phyloP scores from a whole-genome alignment of 2,113 vertebrate genomes.

The Oncorhynchus kisutch region DNA sequence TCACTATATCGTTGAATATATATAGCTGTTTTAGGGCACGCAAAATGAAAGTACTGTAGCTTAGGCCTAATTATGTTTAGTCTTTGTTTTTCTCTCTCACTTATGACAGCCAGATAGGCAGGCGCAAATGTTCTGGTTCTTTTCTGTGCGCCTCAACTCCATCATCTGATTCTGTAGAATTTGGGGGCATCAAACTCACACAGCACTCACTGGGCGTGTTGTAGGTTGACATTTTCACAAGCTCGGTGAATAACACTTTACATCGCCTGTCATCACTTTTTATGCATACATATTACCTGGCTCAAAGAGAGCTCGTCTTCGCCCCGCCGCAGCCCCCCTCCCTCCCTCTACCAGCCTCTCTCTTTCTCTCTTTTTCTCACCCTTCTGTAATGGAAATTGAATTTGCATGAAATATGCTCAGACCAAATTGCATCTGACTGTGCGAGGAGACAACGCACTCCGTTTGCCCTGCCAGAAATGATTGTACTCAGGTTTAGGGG shows the following conservation, averaged over 20 bases:
- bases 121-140: no score
- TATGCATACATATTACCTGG: slow-evolving; percentile 67
- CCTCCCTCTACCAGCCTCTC: neutral
- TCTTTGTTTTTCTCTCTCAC: no score
- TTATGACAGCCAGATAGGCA: no score
- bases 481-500: slow-evolving; percentile 65
- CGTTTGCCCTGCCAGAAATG: slow-evolving; percentile 69
- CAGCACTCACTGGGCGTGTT: slow-evolving; percentile 32
- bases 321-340: neutral
- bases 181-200: no score
- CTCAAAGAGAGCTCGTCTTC: slow-evolving; percentile 24
- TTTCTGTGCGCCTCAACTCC: no score
- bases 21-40: no score
- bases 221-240: slow-evolving; percentile 65
- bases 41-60: no score
- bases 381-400: slow-evolving; percentile 76
- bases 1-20: no score
- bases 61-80: no score
- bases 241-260: slow-evolving; percentile 59
- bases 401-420: slow-evolving; percentile 81
- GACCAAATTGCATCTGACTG: slow-evolving; percentile 76
- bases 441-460: slow-evolving; percentile 71
- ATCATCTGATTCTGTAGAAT: no score
- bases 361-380: slow-evolving; percentile 34
- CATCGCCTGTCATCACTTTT: slow-evolving; percentile 70